Conservation (phyloP, 30 jellyfish, hydroid and myxozoan species). For the Aurelia sp. region DNA sequence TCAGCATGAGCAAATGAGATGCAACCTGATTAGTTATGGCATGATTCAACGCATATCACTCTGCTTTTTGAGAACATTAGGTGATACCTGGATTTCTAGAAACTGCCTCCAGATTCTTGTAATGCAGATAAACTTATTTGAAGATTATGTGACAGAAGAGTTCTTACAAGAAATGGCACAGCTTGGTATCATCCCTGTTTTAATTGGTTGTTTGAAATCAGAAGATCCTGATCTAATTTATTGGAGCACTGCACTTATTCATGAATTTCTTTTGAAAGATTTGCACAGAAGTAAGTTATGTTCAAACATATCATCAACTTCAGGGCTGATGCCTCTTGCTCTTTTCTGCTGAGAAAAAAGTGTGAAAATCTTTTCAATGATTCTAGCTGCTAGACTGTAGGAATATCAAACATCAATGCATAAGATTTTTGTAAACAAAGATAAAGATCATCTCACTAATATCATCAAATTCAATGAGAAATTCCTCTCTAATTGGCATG, state of each 20-base stretch:
- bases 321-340: background rate
- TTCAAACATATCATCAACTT: background rate
- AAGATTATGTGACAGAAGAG: constrained; percentile 74
- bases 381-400: too few relatives aligned
- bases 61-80: constrained; percentile 69
- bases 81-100: constrained; percentile 81
- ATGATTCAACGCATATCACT: constrained; percentile 56
- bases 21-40: constrained; percentile 76
- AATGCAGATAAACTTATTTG: constrained; percentile 68
- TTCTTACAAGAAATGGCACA: constrained; percentile 92
- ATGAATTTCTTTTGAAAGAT: constrained; percentile 77
- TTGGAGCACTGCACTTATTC: constrained; percentile 83
- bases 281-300: constrained; percentile 29
- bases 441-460: too few relatives aligned
- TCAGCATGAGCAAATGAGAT: constrained; percentile 62
- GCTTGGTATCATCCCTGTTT: constrained; percentile 65
- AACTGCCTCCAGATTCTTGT: constrained; percentile 85
- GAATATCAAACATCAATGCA: too few relatives aligned
- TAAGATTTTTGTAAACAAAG: too few relatives aligned
- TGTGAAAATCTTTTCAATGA: too few relatives aligned
- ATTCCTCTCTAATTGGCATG: too few relatives aligned
- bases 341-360: background rate
- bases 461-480: too few relatives aligned
- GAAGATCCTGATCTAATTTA: constrained; percentile 87
- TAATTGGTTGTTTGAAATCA: constrained; percentile 84